Conservation (phyloP, 30 jellyfish, hydroid and myxozoan species). For the Hydractinia symbiolongicarpus region DNA sequence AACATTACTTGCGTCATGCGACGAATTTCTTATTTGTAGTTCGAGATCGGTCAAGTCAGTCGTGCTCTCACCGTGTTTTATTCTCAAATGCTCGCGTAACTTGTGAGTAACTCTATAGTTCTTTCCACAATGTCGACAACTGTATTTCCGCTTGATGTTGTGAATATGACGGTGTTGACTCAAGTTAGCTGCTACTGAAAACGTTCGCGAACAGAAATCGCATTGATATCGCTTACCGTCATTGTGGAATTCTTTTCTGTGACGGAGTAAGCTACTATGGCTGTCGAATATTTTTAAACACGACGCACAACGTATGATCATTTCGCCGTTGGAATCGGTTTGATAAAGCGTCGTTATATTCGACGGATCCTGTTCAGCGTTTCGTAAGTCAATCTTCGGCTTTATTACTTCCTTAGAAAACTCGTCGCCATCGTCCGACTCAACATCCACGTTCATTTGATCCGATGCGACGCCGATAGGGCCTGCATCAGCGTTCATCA, state of each 20-base stretch:
- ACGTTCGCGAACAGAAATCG: slow-evolving; percentile 7
- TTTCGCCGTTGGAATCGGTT: background rate
- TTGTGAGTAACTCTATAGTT: slow-evolving; percentile 11
- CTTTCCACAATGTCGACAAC: slow-evolving; percentile 24
- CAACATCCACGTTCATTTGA: slow-evolving; percentile 1
- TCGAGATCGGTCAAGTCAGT: slow-evolving; percentile 10
- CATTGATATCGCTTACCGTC: slow-evolving; percentile 19
- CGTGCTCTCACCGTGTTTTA: slow-evolving; percentile 12
- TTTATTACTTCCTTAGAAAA: slow-evolving; percentile 2
- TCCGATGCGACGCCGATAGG: background rate
- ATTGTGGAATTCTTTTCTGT: slow-evolving; percentile 20
- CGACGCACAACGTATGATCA: slow-evolving; percentile 19
- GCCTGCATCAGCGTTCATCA: background rate
- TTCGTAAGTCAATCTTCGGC: background rate
- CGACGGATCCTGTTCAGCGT: slow-evolving; percentile 10
- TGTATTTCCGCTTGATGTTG: slow-evolving; percentile 13
- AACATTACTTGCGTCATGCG: background rate
- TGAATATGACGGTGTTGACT: slow-evolving; percentile 19
- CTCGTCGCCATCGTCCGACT: slow-evolving; percentile 11
- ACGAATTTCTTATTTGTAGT: background rate
- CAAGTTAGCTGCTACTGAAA: slow-evolving; percentile 11
- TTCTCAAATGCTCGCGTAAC: slow-evolving; percentile 17
- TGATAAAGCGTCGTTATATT: slow-evolving; percentile 13
- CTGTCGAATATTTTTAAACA: slow-evolving; percentile 9
- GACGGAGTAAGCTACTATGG: slow-evolving; percentile 16